These are phyloP conservation scores for Sebastes glaucus DNA, from an alignment of 2,797 vertebrate genomes.

Conservation along the genomic window DNA sequence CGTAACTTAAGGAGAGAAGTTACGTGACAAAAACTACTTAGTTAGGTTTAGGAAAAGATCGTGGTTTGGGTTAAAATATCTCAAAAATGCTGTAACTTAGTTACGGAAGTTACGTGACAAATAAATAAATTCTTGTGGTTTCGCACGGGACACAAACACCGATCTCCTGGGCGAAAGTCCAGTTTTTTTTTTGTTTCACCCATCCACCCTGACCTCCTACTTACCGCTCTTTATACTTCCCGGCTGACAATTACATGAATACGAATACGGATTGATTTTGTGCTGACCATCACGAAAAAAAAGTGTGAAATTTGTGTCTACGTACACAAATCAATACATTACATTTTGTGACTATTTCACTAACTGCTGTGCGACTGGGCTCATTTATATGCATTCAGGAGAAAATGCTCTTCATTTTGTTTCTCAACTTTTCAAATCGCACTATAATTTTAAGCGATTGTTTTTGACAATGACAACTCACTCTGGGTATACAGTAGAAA, in stretches of 20 bases:
- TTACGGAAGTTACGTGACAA: background rate
- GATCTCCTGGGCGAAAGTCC: background rate
- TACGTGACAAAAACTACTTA: too few species aligned
- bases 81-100: too few species aligned
- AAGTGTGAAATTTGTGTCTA: background rate
- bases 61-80: too few species aligned
- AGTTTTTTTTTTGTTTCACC: too few species aligned
- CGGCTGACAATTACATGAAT: background rate
- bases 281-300: background rate
- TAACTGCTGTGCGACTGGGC: background rate
- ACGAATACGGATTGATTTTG: background rate
- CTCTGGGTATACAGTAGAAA: slow-evolving; percentile 37
- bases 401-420: slow-evolving; percentile 8
- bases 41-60: too few species aligned
- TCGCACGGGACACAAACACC: background rate
- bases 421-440: slow-evolving; percentile 30
- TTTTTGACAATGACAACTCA: slow-evolving; percentile 50
- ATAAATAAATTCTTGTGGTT: background rate
- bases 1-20: too few species aligned
- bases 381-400: background rate
- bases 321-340: too few species aligned
- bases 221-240: background rate
- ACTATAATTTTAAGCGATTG: background rate
- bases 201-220: background rate
- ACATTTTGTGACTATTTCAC: background rate